Evolutionary conservation across 1,140 invertebrate genomes (phyloP).

Genomic region (Drosophila mauritiana): DNA sequence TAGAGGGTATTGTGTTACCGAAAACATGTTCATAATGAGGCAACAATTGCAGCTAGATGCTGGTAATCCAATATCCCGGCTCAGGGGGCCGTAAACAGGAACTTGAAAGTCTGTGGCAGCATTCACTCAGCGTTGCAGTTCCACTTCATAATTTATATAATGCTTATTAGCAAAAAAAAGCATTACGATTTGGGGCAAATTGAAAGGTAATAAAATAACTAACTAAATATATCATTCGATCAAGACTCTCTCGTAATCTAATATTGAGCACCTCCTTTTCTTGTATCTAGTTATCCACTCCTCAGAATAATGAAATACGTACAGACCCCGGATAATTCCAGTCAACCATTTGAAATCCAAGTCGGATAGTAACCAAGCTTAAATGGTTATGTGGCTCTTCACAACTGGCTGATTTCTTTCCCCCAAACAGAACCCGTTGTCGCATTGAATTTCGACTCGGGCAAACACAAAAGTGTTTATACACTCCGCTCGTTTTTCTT

Average conservation of each 20-base stretch:
- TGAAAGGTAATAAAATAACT: too few relatives aligned
- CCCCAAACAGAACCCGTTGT: conserved; percentile 18
- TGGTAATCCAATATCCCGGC: conserved; percentile 30
- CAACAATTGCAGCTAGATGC: conserved; percentile 29
- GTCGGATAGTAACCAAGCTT: conserved; percentile 48
- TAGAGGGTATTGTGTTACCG: conserved; percentile 45
- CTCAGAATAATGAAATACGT: conserved; percentile 22
- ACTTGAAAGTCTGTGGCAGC: conserved; percentile 5
- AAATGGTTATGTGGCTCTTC: conserved; percentile 37
- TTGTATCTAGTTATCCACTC: conserved; percentile 27
- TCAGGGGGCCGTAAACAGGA: conserved; percentile 22
- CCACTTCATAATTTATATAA: not conserved
- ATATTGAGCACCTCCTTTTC: not conserved
- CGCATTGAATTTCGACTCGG: conserved; percentile 57
- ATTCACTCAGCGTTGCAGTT: conserved; percentile 6
- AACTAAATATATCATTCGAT: too few relatives aligned
- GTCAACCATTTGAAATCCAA: conserved; percentile 61
- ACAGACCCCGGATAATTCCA: conserved; percentile 9
- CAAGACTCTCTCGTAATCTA: not conserved
- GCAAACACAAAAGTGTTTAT: conserved; percentile 15
- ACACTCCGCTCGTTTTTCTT: not conserved
- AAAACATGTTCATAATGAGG: conserved; percentile 45
- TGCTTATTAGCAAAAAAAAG: too few relatives aligned
- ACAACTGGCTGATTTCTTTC: conserved; percentile 65
- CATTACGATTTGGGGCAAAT: too few relatives aligned